Conservation (phyloP, 2,797 vertebrate species). For the Chrysocyon brachyurus region DNA sequence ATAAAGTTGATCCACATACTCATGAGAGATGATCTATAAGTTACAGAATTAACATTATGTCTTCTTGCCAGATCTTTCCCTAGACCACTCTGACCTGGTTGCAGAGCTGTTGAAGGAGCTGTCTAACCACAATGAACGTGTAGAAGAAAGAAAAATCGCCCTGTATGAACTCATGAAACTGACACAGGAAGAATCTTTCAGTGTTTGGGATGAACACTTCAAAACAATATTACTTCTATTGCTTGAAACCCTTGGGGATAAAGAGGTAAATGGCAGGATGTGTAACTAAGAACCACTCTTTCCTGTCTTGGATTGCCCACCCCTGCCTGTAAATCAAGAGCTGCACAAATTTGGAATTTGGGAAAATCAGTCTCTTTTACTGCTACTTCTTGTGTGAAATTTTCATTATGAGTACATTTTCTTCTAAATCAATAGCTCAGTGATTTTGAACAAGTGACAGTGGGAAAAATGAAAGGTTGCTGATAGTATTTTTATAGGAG, state of each 20-base stretch:
- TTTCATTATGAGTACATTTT: conserved; percentile 43
- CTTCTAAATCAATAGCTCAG: background rate
- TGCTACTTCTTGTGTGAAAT: conserved; percentile 11
- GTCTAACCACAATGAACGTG: conserved; percentile 97
- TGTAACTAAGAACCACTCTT: background rate
- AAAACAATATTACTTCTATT: conserved; percentile 97
- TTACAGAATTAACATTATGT: conserved; percentile 26
- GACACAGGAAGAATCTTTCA: conserved; percentile 96
- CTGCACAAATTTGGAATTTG: background rate
- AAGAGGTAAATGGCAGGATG: conserved; percentile 91
- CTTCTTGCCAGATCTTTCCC: conserved; percentile 90
- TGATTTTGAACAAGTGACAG: background rate
- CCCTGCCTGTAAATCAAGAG: background rate
- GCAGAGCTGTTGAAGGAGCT: conserved; percentile 97
- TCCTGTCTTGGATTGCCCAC: background rate
- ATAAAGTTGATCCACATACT: background rate
- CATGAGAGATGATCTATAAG: background rate
- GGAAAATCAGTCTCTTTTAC: background rate
- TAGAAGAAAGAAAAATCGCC: conserved; percentile 97
- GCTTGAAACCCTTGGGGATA: conserved; percentile 97
- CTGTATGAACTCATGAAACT: conserved; percentile 96
- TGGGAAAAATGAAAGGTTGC: conserved; percentile 18
- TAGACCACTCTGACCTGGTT: conserved; percentile 97
- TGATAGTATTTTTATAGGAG: background rate
- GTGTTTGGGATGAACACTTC: conserved; percentile 99